phyloP scores from a whole-genome alignment of 2,113 vertebrate species.

The Pyrgilauda ruficollis region DNA sequence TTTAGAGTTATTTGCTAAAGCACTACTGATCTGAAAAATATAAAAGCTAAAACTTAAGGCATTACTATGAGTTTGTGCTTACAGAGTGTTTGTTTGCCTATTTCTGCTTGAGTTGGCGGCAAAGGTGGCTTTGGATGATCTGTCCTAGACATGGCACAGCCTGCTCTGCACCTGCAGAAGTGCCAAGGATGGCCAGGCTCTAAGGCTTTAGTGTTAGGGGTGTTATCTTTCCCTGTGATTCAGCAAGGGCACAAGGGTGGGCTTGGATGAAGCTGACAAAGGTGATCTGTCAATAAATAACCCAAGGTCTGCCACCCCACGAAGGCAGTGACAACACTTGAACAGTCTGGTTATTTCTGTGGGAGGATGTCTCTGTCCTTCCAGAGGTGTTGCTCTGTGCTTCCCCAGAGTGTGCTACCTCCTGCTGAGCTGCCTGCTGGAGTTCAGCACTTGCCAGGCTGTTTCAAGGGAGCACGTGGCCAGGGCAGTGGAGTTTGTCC shows the following conservation, averaged over 20 bases:
- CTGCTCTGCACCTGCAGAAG: background rate
- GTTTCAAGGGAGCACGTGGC: background rate
- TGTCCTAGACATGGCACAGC: background rate
- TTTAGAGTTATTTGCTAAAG: background rate
- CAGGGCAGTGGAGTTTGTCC: background rate
- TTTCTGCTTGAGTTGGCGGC: background rate
- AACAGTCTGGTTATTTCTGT: background rate
- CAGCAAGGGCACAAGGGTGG: background rate
- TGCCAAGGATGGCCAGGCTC: background rate
- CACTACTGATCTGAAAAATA: background rate
- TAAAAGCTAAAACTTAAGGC: background rate
- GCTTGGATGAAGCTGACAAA: background rate
- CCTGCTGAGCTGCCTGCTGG: background rate
- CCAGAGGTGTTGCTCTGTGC: background rate
- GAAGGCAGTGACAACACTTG: background rate
- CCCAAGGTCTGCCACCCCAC: background rate
- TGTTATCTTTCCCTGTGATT: background rate
- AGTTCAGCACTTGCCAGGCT: background rate
- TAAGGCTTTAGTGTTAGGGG: background rate
- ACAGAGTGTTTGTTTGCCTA: background rate
- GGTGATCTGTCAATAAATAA: background rate
- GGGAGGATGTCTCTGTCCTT: background rate
- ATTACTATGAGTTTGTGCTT: background rate
- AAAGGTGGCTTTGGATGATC: background rate
- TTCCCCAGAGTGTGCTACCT: background rate